Evolutionary conservation across 2,888 invertebrate genomes (phyloP).

Genomic region (Plebejus argus): DNA sequence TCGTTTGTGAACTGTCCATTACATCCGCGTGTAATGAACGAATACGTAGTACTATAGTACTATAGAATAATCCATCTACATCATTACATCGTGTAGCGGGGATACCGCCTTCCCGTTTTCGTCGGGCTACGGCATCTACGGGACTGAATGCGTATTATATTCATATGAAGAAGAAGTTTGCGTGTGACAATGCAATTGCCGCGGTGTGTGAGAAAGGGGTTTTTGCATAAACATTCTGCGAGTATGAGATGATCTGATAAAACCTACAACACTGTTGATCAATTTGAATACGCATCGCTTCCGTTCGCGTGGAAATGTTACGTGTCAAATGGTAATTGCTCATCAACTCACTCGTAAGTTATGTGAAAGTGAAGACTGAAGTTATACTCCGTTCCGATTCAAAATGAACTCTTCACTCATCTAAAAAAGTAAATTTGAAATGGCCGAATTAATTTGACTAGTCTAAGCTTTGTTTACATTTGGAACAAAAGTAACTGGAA

Average conservation of each 20-base stretch:
- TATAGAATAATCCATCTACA: too few species aligned
- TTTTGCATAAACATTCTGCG: conserved; percentile 42
- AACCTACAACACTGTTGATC: conserved; percentile 34
- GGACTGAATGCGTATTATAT: conserved; percentile 25
- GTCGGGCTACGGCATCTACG: not conserved
- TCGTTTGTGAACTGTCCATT: not conserved
- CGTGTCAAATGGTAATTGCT: conserved; percentile 18
- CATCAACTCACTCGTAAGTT: not conserved
- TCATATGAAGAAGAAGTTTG: conserved; percentile 40
- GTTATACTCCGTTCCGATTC: too few species aligned
- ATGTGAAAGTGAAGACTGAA: not conserved
- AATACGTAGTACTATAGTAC: too few species aligned
- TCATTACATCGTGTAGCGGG: not conserved
- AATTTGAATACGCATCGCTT: conserved; percentile 24
- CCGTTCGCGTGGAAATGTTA: conserved; percentile 2
- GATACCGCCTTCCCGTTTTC: not conserved
- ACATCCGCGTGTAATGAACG: too few species aligned
- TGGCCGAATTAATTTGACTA: too few species aligned
- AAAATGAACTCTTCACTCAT: too few species aligned
- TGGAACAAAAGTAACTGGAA: too few species aligned
- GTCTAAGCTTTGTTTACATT: too few species aligned
- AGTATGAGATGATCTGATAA: conserved; percentile 44
- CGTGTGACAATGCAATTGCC: conserved; percentile 43
- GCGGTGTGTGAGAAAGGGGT: conserved; percentile 41
- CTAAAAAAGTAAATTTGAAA: too few species aligned